Conservation (phyloP, 1,140 invertebrate genomes). For the Aphaenogaster ashmeadi region DNA sequence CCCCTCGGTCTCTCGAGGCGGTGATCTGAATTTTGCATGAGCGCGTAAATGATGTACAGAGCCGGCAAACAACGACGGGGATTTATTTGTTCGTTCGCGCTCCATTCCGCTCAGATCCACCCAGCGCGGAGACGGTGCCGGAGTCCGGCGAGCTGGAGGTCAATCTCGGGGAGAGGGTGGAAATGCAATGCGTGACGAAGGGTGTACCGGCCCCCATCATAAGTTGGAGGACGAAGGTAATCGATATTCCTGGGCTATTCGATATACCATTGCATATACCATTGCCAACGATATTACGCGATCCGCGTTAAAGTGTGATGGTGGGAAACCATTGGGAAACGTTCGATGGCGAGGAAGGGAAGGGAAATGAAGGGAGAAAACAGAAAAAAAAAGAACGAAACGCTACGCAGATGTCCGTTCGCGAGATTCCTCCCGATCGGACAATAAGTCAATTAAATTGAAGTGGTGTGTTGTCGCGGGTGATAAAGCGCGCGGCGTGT, state of each 20-base stretch:
- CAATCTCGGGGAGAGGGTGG: conserved; percentile 90
- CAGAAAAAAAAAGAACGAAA: not conserved
- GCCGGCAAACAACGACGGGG: not conserved
- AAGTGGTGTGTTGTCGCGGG: conserved; percentile 14
- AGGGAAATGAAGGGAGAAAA: not conserved
- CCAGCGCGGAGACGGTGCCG: conserved; percentile 90
- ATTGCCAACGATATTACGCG: conserved; percentile 32
- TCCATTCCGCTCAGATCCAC: conserved; percentile 88
- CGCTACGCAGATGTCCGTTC: not conserved
- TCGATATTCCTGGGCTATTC: conserved; percentile 6
- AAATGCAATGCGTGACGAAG: conserved; percentile 90
- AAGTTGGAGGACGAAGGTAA: conserved; percentile 91
- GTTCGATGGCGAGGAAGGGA: not conserved
- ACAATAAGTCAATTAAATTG: conserved; percentile 42
- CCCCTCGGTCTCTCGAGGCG: not conserved
- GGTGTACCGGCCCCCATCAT: conserved; percentile 91
- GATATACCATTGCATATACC: conserved; percentile 21
- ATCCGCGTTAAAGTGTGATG: not conserved
- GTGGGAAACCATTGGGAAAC: not conserved
- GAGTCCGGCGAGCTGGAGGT: conserved; percentile 91
- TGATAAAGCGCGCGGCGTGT: not conserved
- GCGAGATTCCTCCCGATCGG: not conserved
- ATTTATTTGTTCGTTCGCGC: conserved; percentile 30
- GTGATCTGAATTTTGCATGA: conserved; percentile 6
- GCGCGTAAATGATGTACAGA: not conserved